Evolutionary conservation across 1,140 invertebrate genomes (phyloP).

Genomic region (Rhizoglyphus robini): DNA sequence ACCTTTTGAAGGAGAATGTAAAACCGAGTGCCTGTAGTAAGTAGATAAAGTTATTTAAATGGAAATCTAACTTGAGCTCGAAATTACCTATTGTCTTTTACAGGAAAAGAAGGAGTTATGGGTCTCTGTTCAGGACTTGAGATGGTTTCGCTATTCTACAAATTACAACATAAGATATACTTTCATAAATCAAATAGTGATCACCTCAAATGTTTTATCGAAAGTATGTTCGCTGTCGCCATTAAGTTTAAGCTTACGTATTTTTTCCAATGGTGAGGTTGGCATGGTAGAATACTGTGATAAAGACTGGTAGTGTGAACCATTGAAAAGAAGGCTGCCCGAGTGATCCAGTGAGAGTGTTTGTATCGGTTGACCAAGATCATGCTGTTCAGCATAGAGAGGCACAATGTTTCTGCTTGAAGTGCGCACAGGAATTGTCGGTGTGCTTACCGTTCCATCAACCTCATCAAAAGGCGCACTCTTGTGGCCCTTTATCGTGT

Average conservation of each 20-base stretch:
- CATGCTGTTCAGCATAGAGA: not conserved
- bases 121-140: too few relatives aligned
- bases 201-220: too few relatives aligned
- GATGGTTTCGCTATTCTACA: too few relatives aligned
- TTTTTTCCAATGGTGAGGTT: not conserved
- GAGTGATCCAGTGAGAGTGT: not conserved
- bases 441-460: not conserved
- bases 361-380: not conserved
- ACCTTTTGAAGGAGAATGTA: constrained; percentile 14
- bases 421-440: constrained; percentile 18
- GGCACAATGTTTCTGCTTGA: constrained; percentile 2
- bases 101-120: constrained; percentile 13
- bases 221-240: not conserved
- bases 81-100: constrained; percentile 18
- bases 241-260: not conserved
- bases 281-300: constrained; percentile 2
- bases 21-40: not conserved
- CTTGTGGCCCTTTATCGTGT: not conserved
- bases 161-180: too few relatives aligned
- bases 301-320: constrained; percentile 2
- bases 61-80: constrained; percentile 31
- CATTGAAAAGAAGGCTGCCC: constrained; percentile 21
- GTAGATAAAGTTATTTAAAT: not conserved
- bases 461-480: not conserved
- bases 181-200: too few relatives aligned